Evolutionary conservation across 2,797 vertebrate genomes (phyloP).

Genomic region (Xenops minutus): DNA sequence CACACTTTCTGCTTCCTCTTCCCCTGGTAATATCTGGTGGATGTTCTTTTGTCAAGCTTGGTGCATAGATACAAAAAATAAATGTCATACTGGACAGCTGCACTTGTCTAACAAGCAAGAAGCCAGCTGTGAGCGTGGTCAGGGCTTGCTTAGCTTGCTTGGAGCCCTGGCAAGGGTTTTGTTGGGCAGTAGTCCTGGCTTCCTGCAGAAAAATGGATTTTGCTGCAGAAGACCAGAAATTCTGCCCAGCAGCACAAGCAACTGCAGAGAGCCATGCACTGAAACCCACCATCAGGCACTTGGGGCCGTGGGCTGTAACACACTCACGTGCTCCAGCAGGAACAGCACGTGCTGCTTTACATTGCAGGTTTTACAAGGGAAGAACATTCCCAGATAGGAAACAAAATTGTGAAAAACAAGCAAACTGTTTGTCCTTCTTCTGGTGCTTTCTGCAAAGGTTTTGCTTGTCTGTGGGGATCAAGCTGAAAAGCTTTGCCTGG

Average conservation of each 20-base stretch:
- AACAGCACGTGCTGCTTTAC: background rate
- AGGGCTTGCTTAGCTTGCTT: background rate
- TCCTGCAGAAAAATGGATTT: background rate
- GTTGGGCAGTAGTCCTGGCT: background rate
- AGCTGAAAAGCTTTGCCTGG: background rate
- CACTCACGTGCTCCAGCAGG: background rate
- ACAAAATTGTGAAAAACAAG: background rate
- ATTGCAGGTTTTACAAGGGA: background rate
- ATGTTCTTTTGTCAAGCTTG: background rate
- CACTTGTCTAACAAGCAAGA: background rate
- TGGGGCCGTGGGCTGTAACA: background rate
- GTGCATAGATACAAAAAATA: background rate
- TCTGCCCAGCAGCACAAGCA: background rate
- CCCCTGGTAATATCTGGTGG: background rate
- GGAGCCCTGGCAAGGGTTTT: background rate
- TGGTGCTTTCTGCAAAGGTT: background rate
- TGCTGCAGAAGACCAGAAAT: background rate
- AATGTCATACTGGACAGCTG: background rate
- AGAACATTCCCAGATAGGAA: background rate
- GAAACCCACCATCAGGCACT: background rate
- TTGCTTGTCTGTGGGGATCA: background rate
- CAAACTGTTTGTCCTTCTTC: background rate
- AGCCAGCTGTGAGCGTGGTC: background rate
- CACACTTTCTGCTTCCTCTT: background rate
- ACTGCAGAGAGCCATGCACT: background rate